Percentiles rank a stretch among this genome's conserved stretches.
Evolutionary conservation across 1,140 invertebrate species (phyloP).

Genomic region (Polyergus mexicanus): DNA sequence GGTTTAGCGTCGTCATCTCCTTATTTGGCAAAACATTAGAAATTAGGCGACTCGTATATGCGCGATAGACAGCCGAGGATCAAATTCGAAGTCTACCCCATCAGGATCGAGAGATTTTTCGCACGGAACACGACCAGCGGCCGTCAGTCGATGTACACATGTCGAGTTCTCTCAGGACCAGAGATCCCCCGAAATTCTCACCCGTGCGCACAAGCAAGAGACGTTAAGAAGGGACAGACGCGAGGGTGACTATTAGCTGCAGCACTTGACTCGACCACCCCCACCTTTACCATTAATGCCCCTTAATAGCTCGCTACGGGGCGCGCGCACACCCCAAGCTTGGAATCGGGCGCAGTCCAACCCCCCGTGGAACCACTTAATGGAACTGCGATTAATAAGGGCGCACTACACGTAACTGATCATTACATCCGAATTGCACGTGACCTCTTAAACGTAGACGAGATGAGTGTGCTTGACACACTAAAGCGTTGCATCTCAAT

Average conservation of each 20-base stretch:
- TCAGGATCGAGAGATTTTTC: slow-evolving; percentile 67
- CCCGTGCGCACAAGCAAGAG: slow-evolving; percentile 71
- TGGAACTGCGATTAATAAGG: slow-evolving; percentile 82
- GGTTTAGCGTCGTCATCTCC: too few relatives aligned
- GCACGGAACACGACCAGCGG: slow-evolving; percentile 59
- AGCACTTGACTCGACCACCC: slow-evolving; percentile 82
- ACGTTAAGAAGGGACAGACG: slow-evolving; percentile 59
- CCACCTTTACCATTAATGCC: slow-evolving; percentile 78
- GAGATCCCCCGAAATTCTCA: slow-evolving; percentile 81
- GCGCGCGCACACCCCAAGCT: slow-evolving; percentile 71
- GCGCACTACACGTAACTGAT: slow-evolving; percentile 64
- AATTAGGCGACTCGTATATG: background rate
- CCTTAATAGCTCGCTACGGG: slow-evolving; percentile 80
- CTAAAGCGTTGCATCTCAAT: background rate
- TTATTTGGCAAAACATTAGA: background rate
- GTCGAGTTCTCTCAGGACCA: slow-evolving; percentile 82
- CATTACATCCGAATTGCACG: slow-evolving; percentile 69
- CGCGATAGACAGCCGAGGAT: background rate
- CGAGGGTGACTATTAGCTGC: slow-evolving; percentile 81
- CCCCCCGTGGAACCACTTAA: slow-evolving; percentile 74
- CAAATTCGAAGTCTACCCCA: background rate
- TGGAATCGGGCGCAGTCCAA: slow-evolving; percentile 53
- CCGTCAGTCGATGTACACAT: slow-evolving; percentile 73
- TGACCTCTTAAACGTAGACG: slow-evolving; percentile 70
- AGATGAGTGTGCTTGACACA: slow-evolving; percentile 19